Percentiles rank a stretch among this genome's conserved stretches.
These are phyloP conservation scores for Drosophila neotestacea DNA, from an alignment of 2,888 invertebrate species.

Conservation along the genomic window DNA sequence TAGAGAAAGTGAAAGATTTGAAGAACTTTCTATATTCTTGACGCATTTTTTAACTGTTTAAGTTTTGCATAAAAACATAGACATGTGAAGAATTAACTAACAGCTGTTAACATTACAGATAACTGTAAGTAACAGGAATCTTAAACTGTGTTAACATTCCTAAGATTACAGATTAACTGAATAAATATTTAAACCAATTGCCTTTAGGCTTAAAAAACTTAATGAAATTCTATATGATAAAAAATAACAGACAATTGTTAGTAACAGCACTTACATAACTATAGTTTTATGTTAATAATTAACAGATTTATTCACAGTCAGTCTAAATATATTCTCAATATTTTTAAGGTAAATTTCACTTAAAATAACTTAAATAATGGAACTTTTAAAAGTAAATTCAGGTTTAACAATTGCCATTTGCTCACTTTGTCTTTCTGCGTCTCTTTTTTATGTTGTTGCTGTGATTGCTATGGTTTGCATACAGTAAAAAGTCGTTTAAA, in stretches of 20 bases:
- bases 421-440: neutral
- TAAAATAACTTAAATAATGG: neutral
- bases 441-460: slow-evolving; percentile 7
- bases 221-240: too few relatives aligned
- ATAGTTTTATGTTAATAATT: too few relatives aligned
- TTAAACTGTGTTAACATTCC: too few relatives aligned
- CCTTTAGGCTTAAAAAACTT: too few relatives aligned
- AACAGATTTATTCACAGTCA: neutral
- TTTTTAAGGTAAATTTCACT: neutral
- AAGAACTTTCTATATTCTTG: too few relatives aligned
- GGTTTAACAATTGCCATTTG: neutral
- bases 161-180: neutral
- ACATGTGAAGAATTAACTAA: too few relatives aligned
- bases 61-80: too few relatives aligned
- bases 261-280: neutral
- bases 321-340: neutral
- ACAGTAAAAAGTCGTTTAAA: slow-evolving; percentile 38
- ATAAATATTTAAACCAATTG: too few relatives aligned
- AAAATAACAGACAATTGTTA: neutral
- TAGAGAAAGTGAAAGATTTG: neutral
- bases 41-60: too few relatives aligned
- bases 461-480: slow-evolving; percentile 35
- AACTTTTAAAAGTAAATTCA: neutral
- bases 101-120: too few relatives aligned
- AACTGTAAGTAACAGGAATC: too few relatives aligned